Base-by-base conservation (phyloP, 2,113 vertebrate species). In the Nansenia antarctica region DNA sequence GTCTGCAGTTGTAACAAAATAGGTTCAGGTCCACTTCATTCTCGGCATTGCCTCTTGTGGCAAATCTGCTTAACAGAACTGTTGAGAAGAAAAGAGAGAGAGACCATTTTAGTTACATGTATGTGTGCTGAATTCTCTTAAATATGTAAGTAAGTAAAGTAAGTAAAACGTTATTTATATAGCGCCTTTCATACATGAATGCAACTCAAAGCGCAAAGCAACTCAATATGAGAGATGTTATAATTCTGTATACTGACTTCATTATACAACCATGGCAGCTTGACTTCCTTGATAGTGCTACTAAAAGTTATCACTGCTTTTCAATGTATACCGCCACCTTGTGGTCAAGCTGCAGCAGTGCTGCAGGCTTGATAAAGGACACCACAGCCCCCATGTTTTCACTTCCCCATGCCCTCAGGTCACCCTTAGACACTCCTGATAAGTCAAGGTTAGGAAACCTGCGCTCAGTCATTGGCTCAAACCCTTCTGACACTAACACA, bases 31-130 rank as follows among this genome's bases (percentile, higher is more conserved):
- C 79, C 30, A 80, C 30, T 76, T 79, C 59, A 74, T 72, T 35
- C 76, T 81, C 18, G 53, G 37, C 60, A 31, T 57, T 47, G 69
- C 35, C 55, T 78, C 74, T 70, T 45, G 35, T 52, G 70, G 74
- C 52, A 74, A 62, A 73, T 80, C 32, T 71, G 80, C 81, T 92
- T 84, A 93, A 54, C 84, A 93, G 85, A 93, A 93, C 92, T 93
- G 52, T 18, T 47, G 76, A 18, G 27, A 18, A 18, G 35, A 18
- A 4, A 15, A 31, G 39, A 20, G 24, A 2, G 61, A 45, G 24
- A 11, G 27, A 49, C 5, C 1, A 12, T 30, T 31, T 20, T 30
- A 42, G 26, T 31, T 12, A 15, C 6, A 3, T 27, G 18, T 37
- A n/a, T n/a, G n/a, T n/a, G n/a, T n/a, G n/a, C n/a, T n/a, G n/a